These are phyloP conservation scores for Mamestra configurata DNA, from an alignment of 1,140 invertebrate genomes.

Conservation along the genomic window DNA sequence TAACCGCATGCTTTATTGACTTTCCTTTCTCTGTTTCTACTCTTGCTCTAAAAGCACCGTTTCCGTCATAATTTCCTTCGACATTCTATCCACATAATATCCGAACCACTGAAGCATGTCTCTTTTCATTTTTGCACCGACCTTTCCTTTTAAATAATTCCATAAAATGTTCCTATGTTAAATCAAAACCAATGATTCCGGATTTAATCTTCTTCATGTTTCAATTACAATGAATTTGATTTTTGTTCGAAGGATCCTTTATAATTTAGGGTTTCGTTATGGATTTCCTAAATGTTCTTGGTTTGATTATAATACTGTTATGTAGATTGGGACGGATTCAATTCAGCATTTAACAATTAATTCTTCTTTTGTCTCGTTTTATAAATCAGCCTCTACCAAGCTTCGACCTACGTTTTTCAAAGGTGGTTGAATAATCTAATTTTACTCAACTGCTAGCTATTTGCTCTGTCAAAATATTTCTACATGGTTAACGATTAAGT, in stretches of 20 bases:
- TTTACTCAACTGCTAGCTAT: no score
- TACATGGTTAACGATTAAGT: no score
- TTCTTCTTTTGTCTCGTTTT: neutral
- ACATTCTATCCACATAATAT: constrained; percentile 36
- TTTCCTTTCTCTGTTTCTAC: constrained; percentile 10
- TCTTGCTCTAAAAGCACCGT: constrained; percentile 8
- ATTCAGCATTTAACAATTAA: neutral
- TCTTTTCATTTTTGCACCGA: constrained; percentile 37
- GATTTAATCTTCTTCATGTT: constrained; percentile 33
- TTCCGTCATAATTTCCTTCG: constrained; percentile 29
- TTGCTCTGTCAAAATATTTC: no score
- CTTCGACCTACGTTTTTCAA: no score
- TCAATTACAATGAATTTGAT: constrained; percentile 34
- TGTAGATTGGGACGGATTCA: neutral
- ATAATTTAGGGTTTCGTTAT: constrained; percentile 1
- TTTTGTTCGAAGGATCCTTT: constrained; percentile 22
- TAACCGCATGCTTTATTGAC: constrained; percentile 3
- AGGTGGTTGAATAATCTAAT: no score
- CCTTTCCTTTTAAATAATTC: constrained; percentile 35
- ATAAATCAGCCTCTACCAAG: no score
- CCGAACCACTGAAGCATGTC: constrained; percentile 13
- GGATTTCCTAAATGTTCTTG: constrained; percentile 24
- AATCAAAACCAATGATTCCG: constrained; percentile 33
- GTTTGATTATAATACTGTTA: constrained; percentile 8
- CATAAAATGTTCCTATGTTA: constrained; percentile 38